These are phyloP conservation scores for Apogon hyalosoma DNA, from an alignment of 2,797 vertebrate species.

Conservation along the genomic window DNA sequence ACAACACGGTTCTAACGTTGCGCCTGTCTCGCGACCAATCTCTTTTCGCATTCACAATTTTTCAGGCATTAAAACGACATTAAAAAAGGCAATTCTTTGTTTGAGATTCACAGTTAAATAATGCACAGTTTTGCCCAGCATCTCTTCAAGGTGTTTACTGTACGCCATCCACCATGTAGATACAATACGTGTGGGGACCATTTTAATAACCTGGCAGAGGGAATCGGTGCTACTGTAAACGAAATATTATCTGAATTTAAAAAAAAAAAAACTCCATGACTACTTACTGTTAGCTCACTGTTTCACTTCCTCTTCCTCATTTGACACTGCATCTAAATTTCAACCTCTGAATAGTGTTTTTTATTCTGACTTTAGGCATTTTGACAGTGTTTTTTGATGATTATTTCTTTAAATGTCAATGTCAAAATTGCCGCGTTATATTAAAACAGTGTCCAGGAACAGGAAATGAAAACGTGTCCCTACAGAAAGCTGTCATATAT, in stretches of 20 bases:
- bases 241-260: slow-evolving; percentile 13
- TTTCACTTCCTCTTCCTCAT: slow-evolving; percentile 14
- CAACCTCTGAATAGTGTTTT: too few species aligned
- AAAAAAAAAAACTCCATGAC: not conserved
- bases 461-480: slow-evolving; percentile 30
- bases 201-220: slow-evolving; percentile 18
- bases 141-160: not conserved
- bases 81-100: slow-evolving; percentile 12
- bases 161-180: not conserved
- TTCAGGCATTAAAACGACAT: slow-evolving; percentile 8
- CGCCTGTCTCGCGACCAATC: slow-evolving; percentile 25
- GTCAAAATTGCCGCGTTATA: slow-evolving; percentile 10
- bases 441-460: slow-evolving; percentile 15
- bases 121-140: slow-evolving; percentile 21
- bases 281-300: slow-evolving; percentile 24
- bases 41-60: slow-evolving; percentile 28
- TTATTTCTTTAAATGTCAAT: slow-evolving; percentile 3
- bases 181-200: slow-evolving; percentile 23
- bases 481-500: slow-evolving; percentile 31
- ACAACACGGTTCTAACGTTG: slow-evolving; percentile 15
- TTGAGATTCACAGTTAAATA: slow-evolving; percentile 20
- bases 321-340: slow-evolving; percentile 1
- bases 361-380: not conserved
- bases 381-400: too few species aligned
- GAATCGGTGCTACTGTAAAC: slow-evolving; percentile 26